Conservation (phyloP, 2,888 invertebrate species). For the Galeopsomyia nigrocyanea region DNA sequence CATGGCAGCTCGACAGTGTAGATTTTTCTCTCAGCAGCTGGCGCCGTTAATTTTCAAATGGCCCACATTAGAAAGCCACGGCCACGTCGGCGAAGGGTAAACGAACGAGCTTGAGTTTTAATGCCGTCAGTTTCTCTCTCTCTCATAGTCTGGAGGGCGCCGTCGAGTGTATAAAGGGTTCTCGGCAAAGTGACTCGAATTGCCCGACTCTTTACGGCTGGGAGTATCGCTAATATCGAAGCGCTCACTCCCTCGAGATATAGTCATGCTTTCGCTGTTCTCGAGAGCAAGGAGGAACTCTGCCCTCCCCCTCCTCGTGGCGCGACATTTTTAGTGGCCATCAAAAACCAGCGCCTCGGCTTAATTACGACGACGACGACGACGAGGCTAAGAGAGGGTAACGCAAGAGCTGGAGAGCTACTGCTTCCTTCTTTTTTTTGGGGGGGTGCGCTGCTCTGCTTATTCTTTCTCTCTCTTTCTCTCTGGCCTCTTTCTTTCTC, state of each 20-base stretch:
- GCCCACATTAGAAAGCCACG: conserved; percentile 29
- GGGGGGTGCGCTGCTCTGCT: too few relatives aligned
- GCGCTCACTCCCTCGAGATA: conserved; percentile 49
- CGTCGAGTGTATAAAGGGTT: conserved; percentile 60
- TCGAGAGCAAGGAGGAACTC: neutral
- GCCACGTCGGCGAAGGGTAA: neutral
- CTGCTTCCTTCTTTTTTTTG: neutral
- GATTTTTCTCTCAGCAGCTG: conserved; percentile 20
- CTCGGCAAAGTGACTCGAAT: conserved; percentile 67
- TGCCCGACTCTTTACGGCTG: conserved; percentile 65
- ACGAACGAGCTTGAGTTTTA: too few relatives aligned
- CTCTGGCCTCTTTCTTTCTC: too few relatives aligned
- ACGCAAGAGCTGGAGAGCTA: neutral
- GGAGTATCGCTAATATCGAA: conserved; percentile 67
- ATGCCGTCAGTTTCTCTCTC: too few relatives aligned
- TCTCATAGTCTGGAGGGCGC: neutral
- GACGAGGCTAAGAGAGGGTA: conserved; percentile 31
- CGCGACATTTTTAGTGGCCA: conserved; percentile 69
- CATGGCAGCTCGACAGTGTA: neutral
- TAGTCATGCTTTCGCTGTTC: neutral
- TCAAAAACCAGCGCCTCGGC: conserved; percentile 65
- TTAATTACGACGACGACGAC: conserved; percentile 64
- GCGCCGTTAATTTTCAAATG: conserved; percentile 38
- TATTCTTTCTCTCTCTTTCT: too few relatives aligned
- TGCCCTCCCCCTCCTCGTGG: conserved; percentile 58